Conservation (phyloP, 1,140 invertebrate species). For the Caenorhabditis brenneri region DNA sequence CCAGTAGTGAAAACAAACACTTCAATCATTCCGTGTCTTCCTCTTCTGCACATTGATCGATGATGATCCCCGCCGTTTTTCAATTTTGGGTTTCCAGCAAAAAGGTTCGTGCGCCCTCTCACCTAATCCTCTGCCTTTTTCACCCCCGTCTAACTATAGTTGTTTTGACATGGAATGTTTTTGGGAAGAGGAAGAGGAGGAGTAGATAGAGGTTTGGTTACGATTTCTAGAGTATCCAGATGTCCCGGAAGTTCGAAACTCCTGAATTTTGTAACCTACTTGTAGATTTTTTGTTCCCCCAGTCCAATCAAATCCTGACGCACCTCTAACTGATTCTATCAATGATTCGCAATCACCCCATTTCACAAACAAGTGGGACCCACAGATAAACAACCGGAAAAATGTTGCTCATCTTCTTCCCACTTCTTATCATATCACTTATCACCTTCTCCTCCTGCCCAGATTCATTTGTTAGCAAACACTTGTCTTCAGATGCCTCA, state of each 20-base stretch:
- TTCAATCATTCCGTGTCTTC: background rate
- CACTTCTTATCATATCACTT: slow-evolving; percentile 37
- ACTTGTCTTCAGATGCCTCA: background rate
- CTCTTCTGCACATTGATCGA: slow-evolving; percentile 1
- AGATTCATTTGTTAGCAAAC: slow-evolving; percentile 26
- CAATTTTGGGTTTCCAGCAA: background rate
- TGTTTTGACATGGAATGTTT: background rate
- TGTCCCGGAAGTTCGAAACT: no score
- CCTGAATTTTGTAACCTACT: no score
- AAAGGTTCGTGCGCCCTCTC: slow-evolving; percentile 31
- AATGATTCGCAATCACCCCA: no score
- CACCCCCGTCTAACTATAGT: no score
- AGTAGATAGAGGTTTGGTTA: background rate
- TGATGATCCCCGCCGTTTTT: slow-evolving; percentile 32
- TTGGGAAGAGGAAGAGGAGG: no score
- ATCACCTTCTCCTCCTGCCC: background rate
- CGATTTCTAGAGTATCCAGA: background rate
- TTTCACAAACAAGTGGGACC: background rate
- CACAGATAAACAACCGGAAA: no score
- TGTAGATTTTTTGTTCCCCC: no score
- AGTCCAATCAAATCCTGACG: background rate
- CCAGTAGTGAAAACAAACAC: background rate
- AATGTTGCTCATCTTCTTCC: slow-evolving; percentile 33
- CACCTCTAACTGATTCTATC: background rate
- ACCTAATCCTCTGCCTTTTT: background rate